Evolutionary conservation across 2,797 vertebrate genomes (phyloP).

Genomic region (Crocidura indochinensis): DNA sequence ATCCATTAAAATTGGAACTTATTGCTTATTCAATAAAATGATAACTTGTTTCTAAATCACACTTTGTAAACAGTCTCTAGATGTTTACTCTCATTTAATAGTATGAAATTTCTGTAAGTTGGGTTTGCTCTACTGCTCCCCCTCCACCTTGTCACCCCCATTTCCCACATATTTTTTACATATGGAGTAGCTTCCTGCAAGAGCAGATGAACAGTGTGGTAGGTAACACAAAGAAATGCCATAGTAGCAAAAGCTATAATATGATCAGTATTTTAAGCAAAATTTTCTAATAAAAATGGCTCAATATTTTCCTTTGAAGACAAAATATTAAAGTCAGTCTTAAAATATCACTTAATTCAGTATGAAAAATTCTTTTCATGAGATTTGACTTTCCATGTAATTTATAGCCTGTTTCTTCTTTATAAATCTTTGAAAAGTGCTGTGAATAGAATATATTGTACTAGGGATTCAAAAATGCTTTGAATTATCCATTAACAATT

Average conservation of each 20-base stretch:
- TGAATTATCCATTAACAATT: constrained; percentile 69
- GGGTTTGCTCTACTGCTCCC: constrained; percentile 54
- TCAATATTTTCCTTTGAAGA: constrained; percentile 68
- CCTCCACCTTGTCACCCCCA: not conserved
- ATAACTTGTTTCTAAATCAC: constrained; percentile 59
- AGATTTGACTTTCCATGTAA: constrained; percentile 76
- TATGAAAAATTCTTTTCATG: constrained; percentile 65
- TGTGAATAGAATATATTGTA: constrained; percentile 45
- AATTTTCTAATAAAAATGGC: constrained; percentile 78
- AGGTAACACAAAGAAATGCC: constrained; percentile 64
- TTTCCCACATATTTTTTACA: not conserved
- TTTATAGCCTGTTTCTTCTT: constrained; percentile 65
- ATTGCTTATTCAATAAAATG: constrained; percentile 56
- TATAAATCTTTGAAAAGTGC: constrained; percentile 62
- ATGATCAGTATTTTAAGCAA: constrained; percentile 65
- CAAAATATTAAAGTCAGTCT: constrained; percentile 69
- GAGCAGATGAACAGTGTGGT: not conserved
- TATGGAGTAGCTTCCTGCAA: not conserved
- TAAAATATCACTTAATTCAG: constrained; percentile 70
- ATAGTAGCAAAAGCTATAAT: constrained; percentile 9
- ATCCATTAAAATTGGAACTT: constrained; percentile 28
- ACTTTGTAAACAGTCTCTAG: no score
- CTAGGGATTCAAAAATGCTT: constrained; percentile 10
- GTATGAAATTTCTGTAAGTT: constrained; percentile 47
- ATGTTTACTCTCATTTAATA: constrained; percentile 45